Percentiles rank a stretch among this genome's conserved stretches.
Evolutionary conservation across 2,888 invertebrate species (phyloP).

Genomic region (Sarcophaga variegata): DNA sequence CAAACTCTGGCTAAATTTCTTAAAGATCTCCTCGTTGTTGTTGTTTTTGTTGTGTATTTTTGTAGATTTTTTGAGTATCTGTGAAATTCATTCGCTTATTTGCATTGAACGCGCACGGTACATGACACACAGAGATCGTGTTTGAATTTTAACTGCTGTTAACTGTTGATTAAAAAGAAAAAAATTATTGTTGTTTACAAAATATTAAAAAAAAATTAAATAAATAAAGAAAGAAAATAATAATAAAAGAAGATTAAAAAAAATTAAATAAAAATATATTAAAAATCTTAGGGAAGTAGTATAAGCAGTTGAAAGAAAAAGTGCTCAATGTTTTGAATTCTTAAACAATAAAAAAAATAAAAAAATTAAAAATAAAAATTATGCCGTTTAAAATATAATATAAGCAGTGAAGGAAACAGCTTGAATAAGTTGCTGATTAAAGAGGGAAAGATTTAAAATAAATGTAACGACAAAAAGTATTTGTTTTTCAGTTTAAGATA

Average conservation of each 20-base stretch:
- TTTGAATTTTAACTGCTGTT: constrained; percentile 14
- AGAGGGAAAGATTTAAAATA: no score
- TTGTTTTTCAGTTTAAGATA: no score
- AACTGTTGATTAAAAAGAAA: background rate
- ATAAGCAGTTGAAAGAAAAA: no score
- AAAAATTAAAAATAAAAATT: no score
- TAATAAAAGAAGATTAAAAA: background rate
- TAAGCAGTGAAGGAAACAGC: no score
- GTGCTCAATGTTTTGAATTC: no score
- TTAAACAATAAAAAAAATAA: no score
- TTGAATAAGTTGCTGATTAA: no score
- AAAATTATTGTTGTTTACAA: constrained; percentile 44
- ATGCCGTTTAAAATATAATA: no score
- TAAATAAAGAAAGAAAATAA: background rate
- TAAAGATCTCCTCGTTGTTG: constrained; percentile 61
- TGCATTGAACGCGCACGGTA: constrained; percentile 77
- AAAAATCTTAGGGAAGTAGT: no score
- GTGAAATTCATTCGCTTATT: constrained; percentile 74
- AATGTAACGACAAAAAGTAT: no score
- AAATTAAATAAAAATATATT: background rate
- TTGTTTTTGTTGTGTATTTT: background rate
- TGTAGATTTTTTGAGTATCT: constrained; percentile 21
- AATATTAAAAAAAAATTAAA: constrained; percentile 22
- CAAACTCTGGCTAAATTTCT: constrained; percentile 55
- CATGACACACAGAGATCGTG: constrained; percentile 61